phyloP scores from a whole-genome alignment of 1,140 invertebrate genomes.

The Portunus trituberculatus region DNA sequence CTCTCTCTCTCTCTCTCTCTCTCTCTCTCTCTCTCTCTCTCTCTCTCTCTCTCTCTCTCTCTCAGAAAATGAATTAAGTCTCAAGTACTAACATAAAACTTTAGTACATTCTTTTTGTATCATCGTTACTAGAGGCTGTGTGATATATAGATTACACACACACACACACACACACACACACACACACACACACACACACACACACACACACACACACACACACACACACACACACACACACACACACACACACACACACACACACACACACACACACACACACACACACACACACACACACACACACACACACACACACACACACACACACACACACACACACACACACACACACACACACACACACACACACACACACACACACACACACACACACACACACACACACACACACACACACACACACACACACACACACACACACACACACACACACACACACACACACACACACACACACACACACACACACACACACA shows the following conservation, averaged over 20 bases:
- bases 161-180: not conserved
- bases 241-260: not conserved
- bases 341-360: not conserved
- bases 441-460: constrained; percentile 50
- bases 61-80: not conserved
- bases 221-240: too few species aligned
- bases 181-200: not conserved
- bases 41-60: constrained; percentile 29
- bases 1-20: constrained; percentile 29
- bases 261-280: not conserved
- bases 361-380: constrained; percentile 40
- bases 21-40: constrained; percentile 29
- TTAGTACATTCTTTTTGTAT: not conserved
- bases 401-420: not conserved
- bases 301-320: not conserved
- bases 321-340: not conserved
- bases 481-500: not conserved
- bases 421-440: constrained; percentile 36
- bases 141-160: not conserved
- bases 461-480: constrained; percentile 40
- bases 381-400: not conserved
- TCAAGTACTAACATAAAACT: not conserved
- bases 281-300: not conserved
- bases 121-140: not conserved
- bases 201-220: not conserved